Base-by-base conservation (phyloP, 1,140 invertebrate genomes). In the Episyrphus balteatus region DNA sequence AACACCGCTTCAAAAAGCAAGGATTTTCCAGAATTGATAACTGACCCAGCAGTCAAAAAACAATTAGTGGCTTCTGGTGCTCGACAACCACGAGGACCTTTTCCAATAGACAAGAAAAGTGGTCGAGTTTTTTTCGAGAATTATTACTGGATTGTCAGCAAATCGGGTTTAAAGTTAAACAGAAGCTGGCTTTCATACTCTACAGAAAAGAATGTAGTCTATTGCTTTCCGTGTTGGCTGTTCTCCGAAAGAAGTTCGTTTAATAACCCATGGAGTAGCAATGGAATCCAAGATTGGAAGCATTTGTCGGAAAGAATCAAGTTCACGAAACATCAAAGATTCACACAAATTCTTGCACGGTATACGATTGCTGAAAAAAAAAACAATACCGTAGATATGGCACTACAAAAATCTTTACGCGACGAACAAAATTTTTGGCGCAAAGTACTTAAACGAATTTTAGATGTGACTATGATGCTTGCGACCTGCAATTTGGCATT, bases 401-500 rank as follows among this genome's bases (percentile, higher is more conserved):
- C 9, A 10, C n/a, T 9, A 10, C 33, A 34, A 34, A 34, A 34
- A 10, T 34, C 33, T 10, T 34, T 34, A n/a, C n/a, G 33, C 33
- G 33, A 34, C 9, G 33, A 34, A 34, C 33, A 34, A 34, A 34
- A 34, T 34, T 34, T 34, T 34, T 34, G 33, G 33, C 33, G 33
- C n/a, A 34, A 34, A 34, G 33, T 34, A 9, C 33, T 34, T 34
- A n/a, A 34, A 34, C 33, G 33, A 34, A 34, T 34, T 34, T n/a
- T 34, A 9, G 33, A 34, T n/a, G 33, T 34, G 9, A 34, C 33
- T 10, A 34, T 34, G 33, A 34, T 34, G 33, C 33, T 34, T 10
- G 33, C 33, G n/a, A 34, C 33, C 9, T 34, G 33, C 33, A 34
- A 34, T 9, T n/a, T 55, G 2, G 30, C 44, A 36, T 55, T 54